Percentiles rank a stretch among this genome's conserved stretches.
These are phyloP conservation scores for Anser cygnoides DNA, from an alignment of 2,113 vertebrate genomes.

Conservation along the genomic window DNA sequence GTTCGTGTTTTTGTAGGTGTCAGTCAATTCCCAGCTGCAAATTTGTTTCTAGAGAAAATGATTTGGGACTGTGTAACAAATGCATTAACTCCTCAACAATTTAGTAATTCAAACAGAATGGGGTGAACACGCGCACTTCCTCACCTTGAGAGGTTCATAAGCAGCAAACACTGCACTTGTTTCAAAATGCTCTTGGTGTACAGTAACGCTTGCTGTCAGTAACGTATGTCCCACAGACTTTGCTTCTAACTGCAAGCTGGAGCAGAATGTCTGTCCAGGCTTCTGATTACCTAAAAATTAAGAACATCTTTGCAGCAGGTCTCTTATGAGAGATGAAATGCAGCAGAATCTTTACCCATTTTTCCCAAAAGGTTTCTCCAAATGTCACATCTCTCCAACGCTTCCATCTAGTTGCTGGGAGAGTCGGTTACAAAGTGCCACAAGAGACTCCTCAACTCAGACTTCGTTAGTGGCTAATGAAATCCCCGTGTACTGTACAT, in stretches of 20 bases:
- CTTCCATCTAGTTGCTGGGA: no score
- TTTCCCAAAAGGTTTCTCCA: not conserved
- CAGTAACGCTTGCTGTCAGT: slow-evolving; percentile 65
- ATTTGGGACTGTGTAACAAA: not conserved
- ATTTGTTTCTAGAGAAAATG: not conserved
- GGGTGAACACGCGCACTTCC: not conserved
- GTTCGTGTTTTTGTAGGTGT: not conserved
- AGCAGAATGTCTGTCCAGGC: slow-evolving; percentile 40
- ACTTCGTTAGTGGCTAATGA: not conserved
- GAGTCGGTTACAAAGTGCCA: not conserved
- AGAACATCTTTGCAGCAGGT: not conserved
- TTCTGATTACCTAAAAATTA: slow-evolving; percentile 43
- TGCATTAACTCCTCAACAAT: not conserved
- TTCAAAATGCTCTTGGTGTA: slow-evolving; percentile 59
- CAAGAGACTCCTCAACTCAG: not conserved
- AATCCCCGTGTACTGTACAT: not conserved
- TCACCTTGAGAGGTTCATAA: slow-evolving; percentile 76
- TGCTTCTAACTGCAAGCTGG: slow-evolving; percentile 58
- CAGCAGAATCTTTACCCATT: not conserved
- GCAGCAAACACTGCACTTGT: slow-evolving; percentile 76
- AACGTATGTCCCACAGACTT: slow-evolving; percentile 46
- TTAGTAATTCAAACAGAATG: no score
- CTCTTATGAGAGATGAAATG: not conserved
- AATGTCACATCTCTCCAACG: not conserved
- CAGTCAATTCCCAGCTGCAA: not conserved